Evolutionary conservation across 2,797 vertebrate genomes (phyloP).

Genomic region (Acropternis orthonyx): DNA sequence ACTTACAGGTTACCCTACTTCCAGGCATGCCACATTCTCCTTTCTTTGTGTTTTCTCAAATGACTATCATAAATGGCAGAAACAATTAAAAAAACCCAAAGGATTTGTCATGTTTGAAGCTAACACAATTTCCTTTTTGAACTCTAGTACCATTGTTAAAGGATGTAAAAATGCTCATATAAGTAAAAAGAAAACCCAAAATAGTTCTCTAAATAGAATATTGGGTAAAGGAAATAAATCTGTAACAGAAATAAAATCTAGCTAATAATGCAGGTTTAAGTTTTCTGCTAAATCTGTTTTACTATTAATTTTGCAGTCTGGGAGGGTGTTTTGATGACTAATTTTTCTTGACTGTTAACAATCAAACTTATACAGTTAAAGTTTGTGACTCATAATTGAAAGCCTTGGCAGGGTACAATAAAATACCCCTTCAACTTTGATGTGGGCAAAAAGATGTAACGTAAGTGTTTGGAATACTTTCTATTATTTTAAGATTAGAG

Average conservation of each 20-base stretch:
- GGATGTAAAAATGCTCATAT: neutral
- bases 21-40: neutral
- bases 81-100: neutral
- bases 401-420: neutral
- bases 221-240: neutral
- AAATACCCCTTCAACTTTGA: neutral
- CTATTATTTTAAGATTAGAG: neutral
- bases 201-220: neutral
- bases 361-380: neutral
- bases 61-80: neutral
- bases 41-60: neutral
- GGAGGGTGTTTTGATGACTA: neutral
- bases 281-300: neutral
- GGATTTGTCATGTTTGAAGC: neutral
- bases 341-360: neutral
- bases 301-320: neutral
- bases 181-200: neutral
- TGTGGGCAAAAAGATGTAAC: neutral
- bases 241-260: neutral
- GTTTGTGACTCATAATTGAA: neutral
- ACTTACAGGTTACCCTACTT: neutral
- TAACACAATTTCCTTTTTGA: neutral
- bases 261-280: neutral
- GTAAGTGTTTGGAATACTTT: constrained; percentile 2
- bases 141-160: neutral